phyloP scores from a whole-genome alignment of 2,113 vertebrate genomes.

The Hiodon alosoides region DNA sequence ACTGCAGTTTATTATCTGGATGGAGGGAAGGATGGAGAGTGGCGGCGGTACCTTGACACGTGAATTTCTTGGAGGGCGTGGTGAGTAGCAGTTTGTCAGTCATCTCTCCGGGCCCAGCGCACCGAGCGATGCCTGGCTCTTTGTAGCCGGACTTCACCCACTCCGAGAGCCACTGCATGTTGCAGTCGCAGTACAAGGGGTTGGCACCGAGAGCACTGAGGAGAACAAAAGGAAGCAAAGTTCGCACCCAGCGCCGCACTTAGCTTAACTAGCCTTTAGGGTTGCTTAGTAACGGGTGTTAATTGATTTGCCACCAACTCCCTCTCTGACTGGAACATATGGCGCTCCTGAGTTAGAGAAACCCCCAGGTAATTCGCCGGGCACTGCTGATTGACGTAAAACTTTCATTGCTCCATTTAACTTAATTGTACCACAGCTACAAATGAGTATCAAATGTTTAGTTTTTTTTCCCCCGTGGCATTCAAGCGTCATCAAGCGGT shows the following conservation, averaged over 20 bases:
- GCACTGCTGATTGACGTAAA: background rate
- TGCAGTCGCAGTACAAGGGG: constrained; percentile 93
- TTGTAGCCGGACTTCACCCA: constrained; percentile 98
- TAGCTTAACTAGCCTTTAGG: background rate
- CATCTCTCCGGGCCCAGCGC: constrained; percentile 91
- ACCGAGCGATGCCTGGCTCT: constrained; percentile 94
- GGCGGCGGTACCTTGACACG: constrained; percentile 79
- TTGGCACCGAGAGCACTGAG: constrained; percentile 92
- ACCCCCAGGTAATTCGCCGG: background rate
- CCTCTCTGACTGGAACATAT: background rate
- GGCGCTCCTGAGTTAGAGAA: background rate
- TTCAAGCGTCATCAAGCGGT: background rate
- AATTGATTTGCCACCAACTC: background rate
- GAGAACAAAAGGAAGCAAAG: background rate
- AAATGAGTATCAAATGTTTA: background rate
- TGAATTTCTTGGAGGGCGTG: constrained; percentile 95
- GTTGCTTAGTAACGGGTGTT: background rate
- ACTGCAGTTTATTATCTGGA: background rate
- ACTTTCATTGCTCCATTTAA: background rate
- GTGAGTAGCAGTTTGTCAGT: constrained; percentile 94
- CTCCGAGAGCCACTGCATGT: constrained; percentile 97
- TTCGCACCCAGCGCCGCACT: background rate
- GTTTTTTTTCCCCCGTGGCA: background rate
- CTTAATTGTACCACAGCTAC: constrained; percentile 6
- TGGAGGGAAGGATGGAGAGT: background rate